phyloP scores from a whole-genome alignment of 1,140 invertebrate genomes.

The Drosophila mojavensis region DNA sequence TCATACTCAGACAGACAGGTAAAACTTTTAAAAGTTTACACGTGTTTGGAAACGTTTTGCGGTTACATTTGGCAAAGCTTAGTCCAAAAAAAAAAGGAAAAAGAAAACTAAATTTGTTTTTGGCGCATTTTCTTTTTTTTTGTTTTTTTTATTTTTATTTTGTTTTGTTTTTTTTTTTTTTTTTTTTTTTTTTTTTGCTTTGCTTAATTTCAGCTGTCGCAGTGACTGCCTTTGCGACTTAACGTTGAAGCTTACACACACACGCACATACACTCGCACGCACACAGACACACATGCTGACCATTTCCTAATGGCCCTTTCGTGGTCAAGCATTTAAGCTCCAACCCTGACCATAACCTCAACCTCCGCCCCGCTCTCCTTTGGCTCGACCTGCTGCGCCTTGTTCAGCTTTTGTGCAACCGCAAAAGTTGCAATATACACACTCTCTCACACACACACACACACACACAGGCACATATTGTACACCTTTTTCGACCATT shows the following conservation, averaged over 20 bases:
- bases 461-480: slow-evolving; percentile 8
- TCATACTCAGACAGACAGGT: slow-evolving; percentile 8
- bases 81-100: slow-evolving; percentile 5
- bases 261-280: slow-evolving; percentile 23
- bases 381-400: slow-evolving; percentile 50
- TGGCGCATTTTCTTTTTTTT: no score
- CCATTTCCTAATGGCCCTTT: slow-evolving; percentile 80
- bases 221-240: slow-evolving; percentile 54
- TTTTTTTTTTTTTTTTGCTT: slow-evolving; percentile 47
- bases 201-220: slow-evolving; percentile 72
- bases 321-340: slow-evolving; percentile 82
- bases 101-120: slow-evolving; percentile 7
- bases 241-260: slow-evolving; percentile 12
- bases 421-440: slow-evolving; percentile 68
- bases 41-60: slow-evolving; percentile 72
- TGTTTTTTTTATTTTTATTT: slow-evolving; percentile 39
- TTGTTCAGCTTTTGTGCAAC: slow-evolving; percentile 75
- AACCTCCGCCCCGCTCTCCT: slow-evolving; percentile 41
- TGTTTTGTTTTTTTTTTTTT: slow-evolving; percentile 12
- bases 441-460: slow-evolving; percentile 18
- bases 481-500: slow-evolving; percentile 77
- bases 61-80: slow-evolving; percentile 52
- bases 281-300: slow-evolving; percentile 30
- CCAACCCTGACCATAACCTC: slow-evolving; percentile 48
- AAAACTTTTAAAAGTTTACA: slow-evolving; percentile 62